These are phyloP conservation scores for Eriosoma lanigerum DNA, from an alignment of 1,140 invertebrate species.

Conservation along the genomic window DNA sequence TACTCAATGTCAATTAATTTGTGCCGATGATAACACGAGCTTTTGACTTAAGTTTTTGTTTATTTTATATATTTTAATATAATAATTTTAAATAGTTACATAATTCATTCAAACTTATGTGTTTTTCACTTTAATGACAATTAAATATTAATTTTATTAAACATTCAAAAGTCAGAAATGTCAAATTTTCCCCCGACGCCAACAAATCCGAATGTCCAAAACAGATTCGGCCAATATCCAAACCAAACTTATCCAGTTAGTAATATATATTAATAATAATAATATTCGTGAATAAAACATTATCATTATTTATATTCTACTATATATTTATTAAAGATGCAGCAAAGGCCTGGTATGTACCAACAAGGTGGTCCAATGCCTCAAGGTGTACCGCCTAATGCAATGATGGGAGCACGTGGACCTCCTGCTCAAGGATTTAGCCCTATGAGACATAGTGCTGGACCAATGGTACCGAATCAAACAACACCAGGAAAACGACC, in stretches of 20 bases:
- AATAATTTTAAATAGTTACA: no score
- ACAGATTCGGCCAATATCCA: constrained; percentile 41
- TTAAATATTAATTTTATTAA: neutral
- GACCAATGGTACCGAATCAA: constrained; percentile 28
- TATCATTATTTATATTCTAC: neutral
- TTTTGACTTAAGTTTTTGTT: no score
- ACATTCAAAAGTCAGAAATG: neutral
- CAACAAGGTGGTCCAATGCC: constrained; percentile 38
- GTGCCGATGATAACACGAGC: no score
- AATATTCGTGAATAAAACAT: neutral
- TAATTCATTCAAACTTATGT: no score
- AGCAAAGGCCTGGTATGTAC: constrained; percentile 35
- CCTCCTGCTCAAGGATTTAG: constrained; percentile 43
- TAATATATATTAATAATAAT: no score
- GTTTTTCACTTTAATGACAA: no score
- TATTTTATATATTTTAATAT: no score
- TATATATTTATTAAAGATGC: constrained; percentile 9
- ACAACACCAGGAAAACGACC: constrained; percentile 39
- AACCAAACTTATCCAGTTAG: constrained; percentile 46
- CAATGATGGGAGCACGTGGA: constrained; percentile 45
- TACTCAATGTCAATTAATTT: no score
- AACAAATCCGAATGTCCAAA: constrained; percentile 28
- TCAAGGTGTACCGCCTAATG: constrained; percentile 47
- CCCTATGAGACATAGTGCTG: constrained; percentile 37
- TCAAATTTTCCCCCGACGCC: constrained; percentile 40